A percentile compares a stretch with the other conserved stretches of the same genome.
Evolutionary conservation across 2,888 invertebrate species (phyloP).

Genomic region (Drosophila pseudotakahashii): DNA sequence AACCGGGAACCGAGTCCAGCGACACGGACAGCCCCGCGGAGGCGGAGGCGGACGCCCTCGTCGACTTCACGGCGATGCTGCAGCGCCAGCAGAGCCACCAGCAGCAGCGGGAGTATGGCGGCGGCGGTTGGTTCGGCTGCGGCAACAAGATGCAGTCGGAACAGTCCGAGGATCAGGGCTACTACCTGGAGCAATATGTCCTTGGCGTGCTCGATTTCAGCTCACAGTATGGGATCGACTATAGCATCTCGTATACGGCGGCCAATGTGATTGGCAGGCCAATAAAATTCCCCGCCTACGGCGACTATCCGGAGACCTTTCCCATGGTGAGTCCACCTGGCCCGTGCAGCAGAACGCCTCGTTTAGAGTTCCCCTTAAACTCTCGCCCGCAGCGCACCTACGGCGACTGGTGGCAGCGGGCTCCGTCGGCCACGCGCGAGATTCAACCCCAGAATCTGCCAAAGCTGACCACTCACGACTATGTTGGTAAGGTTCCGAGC

Average conservation of each 20-base stretch:
- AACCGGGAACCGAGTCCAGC: conserved; percentile 31
- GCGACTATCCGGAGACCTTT: conserved; percentile 95
- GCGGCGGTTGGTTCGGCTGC: conserved; percentile 34
- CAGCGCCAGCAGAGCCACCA: conserved; percentile 13
- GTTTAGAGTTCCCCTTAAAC: conserved; percentile 1
- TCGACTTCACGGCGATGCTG: conserved; percentile 69
- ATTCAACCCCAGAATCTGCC: conserved; percentile 91
- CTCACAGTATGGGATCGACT: conserved; percentile 95
- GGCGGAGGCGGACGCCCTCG: conserved; percentile 54
- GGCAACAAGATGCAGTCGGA: conserved; percentile 48
- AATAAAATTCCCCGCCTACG: conserved; percentile 94
- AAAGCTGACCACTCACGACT: conserved; percentile 90
- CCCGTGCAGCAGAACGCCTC: not conserved
- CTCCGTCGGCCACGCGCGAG: conserved; percentile 89
- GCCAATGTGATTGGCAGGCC: conserved; percentile 93
- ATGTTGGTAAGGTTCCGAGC: conserved; percentile 87
- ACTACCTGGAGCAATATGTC: conserved; percentile 90
- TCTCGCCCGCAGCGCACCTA: conserved; percentile 88
- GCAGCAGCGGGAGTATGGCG: conserved; percentile 25
- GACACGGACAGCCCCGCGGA: conserved; percentile 54
- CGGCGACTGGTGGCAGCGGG: conserved; percentile 93
- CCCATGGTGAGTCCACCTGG: conserved; percentile 89
- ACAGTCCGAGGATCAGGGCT: conserved; percentile 47
- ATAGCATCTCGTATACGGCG: conserved; percentile 94
- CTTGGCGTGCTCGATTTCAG: conserved; percentile 92